Conservation (phyloP, 35 echinoderm and acorn worm genomes). For the Acanthaster planci region DNA sequence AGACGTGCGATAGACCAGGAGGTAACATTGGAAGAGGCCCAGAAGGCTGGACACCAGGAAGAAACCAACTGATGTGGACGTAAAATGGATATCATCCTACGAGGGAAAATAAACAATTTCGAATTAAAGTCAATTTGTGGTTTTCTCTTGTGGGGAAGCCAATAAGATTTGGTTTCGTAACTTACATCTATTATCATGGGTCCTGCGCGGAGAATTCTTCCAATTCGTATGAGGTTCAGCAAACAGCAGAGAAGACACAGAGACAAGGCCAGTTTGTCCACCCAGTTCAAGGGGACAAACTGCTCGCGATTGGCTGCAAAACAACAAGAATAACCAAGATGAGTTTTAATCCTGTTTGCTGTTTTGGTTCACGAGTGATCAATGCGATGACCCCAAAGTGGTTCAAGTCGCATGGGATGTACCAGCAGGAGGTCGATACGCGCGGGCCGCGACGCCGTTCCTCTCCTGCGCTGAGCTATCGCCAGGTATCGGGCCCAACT, state of each 20-base stretch:
- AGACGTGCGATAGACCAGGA: slow-evolving; percentile 16
- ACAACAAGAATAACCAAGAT: background rate
- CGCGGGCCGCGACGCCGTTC: slow-evolving; percentile 5
- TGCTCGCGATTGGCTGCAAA: slow-evolving; percentile 31
- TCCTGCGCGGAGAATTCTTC: slow-evolving; percentile 52
- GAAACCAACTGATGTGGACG: background rate
- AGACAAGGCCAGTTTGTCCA: slow-evolving; percentile 27
- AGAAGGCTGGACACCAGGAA: slow-evolving; percentile 23
- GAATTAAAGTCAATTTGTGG: too few relatives aligned
- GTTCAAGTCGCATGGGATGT: slow-evolving; percentile 10
- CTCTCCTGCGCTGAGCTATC: slow-evolving; percentile 36
- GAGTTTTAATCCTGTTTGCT: background rate
- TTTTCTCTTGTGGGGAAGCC: background rate
- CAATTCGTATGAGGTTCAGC: slow-evolving; percentile 51
- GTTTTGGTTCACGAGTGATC: background rate
- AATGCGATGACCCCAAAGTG: background rate
- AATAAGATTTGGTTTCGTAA: background rate
- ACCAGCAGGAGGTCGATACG: slow-evolving; percentile 37
- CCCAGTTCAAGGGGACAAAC: slow-evolving; percentile 21
- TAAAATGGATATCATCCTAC: slow-evolving; percentile 19
- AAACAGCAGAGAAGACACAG: slow-evolving; percentile 47
- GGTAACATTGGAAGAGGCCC: slow-evolving; percentile 20
- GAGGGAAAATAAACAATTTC: background rate
- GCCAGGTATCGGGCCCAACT: slow-evolving; percentile 43
- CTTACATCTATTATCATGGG: slow-evolving; percentile 56